Evolutionary conservation across 2,888 invertebrate species (phyloP).

Genomic region (Napeogenes sylphis): DNA sequence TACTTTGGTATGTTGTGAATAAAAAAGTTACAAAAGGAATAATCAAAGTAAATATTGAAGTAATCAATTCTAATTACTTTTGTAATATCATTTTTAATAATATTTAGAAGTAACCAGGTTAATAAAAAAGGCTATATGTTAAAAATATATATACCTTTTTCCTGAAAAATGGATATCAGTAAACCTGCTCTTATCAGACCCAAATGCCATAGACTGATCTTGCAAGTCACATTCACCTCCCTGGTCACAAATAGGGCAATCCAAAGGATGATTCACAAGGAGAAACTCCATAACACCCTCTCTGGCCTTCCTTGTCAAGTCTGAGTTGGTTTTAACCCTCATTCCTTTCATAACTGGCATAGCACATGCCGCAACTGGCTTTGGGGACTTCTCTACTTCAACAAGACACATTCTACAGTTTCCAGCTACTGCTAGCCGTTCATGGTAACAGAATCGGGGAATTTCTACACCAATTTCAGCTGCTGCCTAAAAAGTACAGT

Average conservation of each 20-base stretch:
- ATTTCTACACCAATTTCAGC: slow-evolving; percentile 97
- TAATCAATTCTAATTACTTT: not conserved
- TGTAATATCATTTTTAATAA: not conserved
- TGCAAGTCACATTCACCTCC: slow-evolving; percentile 95
- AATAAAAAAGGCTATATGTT: not conserved
- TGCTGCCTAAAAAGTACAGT: slow-evolving; percentile 84
- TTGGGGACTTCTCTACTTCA: slow-evolving; percentile 98
- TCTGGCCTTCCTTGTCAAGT: slow-evolving; percentile 86
- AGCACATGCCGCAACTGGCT: slow-evolving; percentile 99
- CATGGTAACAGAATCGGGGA: slow-evolving; percentile 99
- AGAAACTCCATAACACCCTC: slow-evolving; percentile 99
- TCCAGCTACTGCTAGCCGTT: slow-evolving; percentile 97
- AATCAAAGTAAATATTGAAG: too few species aligned
- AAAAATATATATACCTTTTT: slow-evolving; percentile 81
- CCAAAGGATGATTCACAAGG: slow-evolving; percentile 97
- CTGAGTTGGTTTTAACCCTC: slow-evolving; percentile 98
- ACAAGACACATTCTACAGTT: slow-evolving; percentile 99
- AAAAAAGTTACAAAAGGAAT: too few species aligned
- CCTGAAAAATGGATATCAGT: slow-evolving; percentile 94
- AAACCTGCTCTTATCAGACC: slow-evolving; percentile 95
- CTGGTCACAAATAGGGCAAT: slow-evolving; percentile 99
- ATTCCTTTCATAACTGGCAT: slow-evolving; percentile 99
- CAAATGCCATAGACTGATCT: slow-evolving; percentile 99
- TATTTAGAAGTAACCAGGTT: slow-evolving; percentile 3
- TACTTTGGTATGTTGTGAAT: too few species aligned